Percentiles rank a stretch among this genome's conserved stretches.
Evolutionary conservation across 2,113 vertebrate species (phyloP).

Genomic region (Rhinolophus sinicus): DNA sequence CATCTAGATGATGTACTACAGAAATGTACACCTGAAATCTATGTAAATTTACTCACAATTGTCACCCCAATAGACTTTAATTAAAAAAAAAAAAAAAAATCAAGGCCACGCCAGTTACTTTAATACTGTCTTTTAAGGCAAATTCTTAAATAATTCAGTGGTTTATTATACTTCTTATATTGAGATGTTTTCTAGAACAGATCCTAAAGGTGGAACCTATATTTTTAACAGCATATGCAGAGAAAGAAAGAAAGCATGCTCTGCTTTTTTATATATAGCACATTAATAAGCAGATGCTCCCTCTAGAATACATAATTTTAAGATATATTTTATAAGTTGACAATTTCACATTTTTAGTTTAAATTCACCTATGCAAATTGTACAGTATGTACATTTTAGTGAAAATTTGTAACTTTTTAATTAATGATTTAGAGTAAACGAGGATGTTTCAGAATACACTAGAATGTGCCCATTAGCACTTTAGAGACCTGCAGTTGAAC

Average conservation of each 20-base stretch:
- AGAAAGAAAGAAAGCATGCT: rapidly evolving
- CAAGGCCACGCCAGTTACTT: constrained; percentile 37
- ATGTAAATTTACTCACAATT: too few species aligned
- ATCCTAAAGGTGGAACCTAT: not conserved
- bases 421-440: not conserved
- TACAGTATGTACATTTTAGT: not conserved
- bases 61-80: too few species aligned
- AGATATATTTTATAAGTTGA: not conserved
- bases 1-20: too few species aligned
- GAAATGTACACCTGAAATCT: too few species aligned
- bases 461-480: not conserved
- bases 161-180: not conserved
- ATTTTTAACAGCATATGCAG: not conserved
- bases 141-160: constrained; percentile 8
- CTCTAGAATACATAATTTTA: not conserved
- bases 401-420: not conserved
- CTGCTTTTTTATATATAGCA: not conserved
- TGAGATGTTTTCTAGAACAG: not conserved
- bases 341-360: not conserved
- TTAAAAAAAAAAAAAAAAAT: not conserved
- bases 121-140: constrained; percentile 38
- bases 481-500: not conserved
- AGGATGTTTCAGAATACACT: not conserved
- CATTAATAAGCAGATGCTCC: not conserved
- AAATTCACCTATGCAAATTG: not conserved